A percentile compares a stretch with the other conserved stretches of the same genome.
Conservation (phyloP, 2,888 invertebrate genomes). For the Drosophila ezoana region DNA sequence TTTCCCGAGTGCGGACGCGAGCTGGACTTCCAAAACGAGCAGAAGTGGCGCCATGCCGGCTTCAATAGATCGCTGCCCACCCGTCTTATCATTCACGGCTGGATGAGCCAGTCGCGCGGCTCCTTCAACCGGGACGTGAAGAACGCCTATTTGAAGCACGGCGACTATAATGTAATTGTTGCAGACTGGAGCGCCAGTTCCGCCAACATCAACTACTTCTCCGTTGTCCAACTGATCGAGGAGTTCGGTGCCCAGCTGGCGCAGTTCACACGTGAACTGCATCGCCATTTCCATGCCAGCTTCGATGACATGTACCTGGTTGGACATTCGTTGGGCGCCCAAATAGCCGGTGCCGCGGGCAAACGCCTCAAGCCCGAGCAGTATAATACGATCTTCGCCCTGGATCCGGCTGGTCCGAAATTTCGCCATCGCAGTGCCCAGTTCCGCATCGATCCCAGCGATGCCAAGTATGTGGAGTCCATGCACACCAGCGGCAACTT, state of each 20-base stretch:
- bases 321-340: slow-evolving; percentile 85
- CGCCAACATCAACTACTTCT: slow-evolving; percentile 77
- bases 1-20: slow-evolving; percentile 74
- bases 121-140: slow-evolving; percentile 80
- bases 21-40: slow-evolving; percentile 55
- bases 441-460: slow-evolving; percentile 80
- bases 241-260: slow-evolving; percentile 76
- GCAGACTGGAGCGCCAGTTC: slow-evolving; percentile 82
- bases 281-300: slow-evolving; percentile 46
- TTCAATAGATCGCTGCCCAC: slow-evolving; percentile 79
- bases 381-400: slow-evolving; percentile 81
- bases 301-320: slow-evolving; percentile 77
- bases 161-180: slow-evolving; percentile 78
- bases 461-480: slow-evolving; percentile 83
- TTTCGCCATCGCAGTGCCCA: slow-evolving; percentile 72
- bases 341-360: slow-evolving; percentile 83
- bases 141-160: slow-evolving; percentile 74
- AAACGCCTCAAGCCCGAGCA: slow-evolving; percentile 68
- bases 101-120: slow-evolving; percentile 81
- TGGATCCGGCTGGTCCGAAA: slow-evolving; percentile 84
- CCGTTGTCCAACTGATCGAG: slow-evolving; percentile 75
- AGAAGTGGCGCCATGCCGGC: slow-evolving; percentile 59
- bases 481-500: slow-evolving; percentile 84
- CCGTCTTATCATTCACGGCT: slow-evolving; percentile 81
- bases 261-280: slow-evolving; percentile 74